Percentiles rank a stretch among this genome's conserved stretches.
Evolutionary conservation across 2,113 vertebrate genomes (phyloP).

Genomic region (Pyxicephalus adspersus): DNA sequence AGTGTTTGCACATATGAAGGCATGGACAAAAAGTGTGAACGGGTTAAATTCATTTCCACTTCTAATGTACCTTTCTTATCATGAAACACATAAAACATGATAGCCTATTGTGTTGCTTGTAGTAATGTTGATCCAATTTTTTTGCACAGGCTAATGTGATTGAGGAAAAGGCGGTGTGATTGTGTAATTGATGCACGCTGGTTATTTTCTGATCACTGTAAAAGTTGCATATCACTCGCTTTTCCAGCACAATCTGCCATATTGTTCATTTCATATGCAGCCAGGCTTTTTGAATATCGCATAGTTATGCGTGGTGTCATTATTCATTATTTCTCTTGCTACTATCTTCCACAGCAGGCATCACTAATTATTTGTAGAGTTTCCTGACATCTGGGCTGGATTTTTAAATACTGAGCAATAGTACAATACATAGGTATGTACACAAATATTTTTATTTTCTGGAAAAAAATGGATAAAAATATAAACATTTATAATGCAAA

Average conservation of each 20-base stretch:
- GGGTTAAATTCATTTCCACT: constrained; percentile 38
- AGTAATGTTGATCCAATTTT: constrained; percentile 29
- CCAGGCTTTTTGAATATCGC: constrained; percentile 48
- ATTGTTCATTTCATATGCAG: constrained; percentile 51
- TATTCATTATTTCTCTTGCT: constrained; percentile 61
- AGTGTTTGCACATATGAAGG: no score
- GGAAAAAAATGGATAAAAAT: no score
- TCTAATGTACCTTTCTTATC: constrained; percentile 22
- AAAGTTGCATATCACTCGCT: constrained; percentile 44
- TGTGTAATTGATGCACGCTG: constrained; percentile 41
- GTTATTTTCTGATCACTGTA: constrained; percentile 60
- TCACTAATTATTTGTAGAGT: constrained; percentile 61
- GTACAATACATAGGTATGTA: constrained; percentile 58
- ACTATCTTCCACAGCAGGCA: constrained; percentile 59
- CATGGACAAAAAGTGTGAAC: no score
- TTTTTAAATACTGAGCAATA: constrained; percentile 55
- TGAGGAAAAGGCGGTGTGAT: constrained; percentile 11
- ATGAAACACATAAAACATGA: constrained; percentile 1
- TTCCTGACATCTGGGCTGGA: constrained; percentile 55
- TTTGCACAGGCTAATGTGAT: background rate
- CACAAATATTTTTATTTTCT: no score
- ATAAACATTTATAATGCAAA: no score
- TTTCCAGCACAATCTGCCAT: constrained; percentile 57
- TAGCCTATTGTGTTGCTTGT: background rate
- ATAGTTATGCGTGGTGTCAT: constrained; percentile 56